phyloP scores from a whole-genome alignment of 2,113 vertebrate genomes.

The Anser brachyrhynchus region DNA sequence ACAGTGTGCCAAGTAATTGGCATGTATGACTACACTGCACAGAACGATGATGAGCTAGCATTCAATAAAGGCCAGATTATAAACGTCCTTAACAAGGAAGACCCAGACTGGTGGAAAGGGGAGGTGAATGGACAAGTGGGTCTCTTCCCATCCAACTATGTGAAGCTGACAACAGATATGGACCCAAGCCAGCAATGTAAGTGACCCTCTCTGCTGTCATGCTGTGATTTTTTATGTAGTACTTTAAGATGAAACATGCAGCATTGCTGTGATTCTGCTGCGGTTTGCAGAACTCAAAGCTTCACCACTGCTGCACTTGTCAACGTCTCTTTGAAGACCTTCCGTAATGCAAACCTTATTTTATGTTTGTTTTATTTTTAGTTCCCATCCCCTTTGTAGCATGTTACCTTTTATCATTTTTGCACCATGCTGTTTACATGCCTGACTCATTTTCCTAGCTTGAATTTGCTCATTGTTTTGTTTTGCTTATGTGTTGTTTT shows the following conservation, averaged over 20 bases:
- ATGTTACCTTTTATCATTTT: constrained; percentile 75
- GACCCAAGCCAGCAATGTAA: constrained; percentile 99
- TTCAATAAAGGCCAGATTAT: constrained; percentile 98
- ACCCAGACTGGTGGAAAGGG: constrained; percentile 99
- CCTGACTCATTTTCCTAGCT: constrained; percentile 83
- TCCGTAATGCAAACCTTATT: constrained; percentile 70
- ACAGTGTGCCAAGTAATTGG: constrained; percentile 98
- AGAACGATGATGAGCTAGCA: constrained; percentile 98
- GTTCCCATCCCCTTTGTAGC: constrained; percentile 76
- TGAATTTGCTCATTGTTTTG: constrained; percentile 90
- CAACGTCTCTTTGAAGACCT: constrained; percentile 85
- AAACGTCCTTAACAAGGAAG: constrained; percentile 94
- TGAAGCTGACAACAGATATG: constrained; percentile 96
- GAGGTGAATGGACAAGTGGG: constrained; percentile 93
- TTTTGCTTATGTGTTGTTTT: constrained; percentile 99
- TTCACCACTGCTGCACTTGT: constrained; percentile 68
- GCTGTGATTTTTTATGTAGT: constrained; percentile 33
- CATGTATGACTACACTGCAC: constrained; percentile 97
- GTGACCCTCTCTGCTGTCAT: constrained; percentile 71
- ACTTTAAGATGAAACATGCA: constrained; percentile 67
- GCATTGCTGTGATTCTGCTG: constrained; percentile 79
- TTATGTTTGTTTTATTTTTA: constrained; percentile 59
- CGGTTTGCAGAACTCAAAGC: constrained; percentile 70
- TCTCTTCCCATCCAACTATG: constrained; percentile 98
- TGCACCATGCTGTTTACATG: constrained; percentile 78